Evolutionary conservation across 2,113 vertebrate species (phyloP).

Genomic region (Sphyrna mokarran): DNA sequence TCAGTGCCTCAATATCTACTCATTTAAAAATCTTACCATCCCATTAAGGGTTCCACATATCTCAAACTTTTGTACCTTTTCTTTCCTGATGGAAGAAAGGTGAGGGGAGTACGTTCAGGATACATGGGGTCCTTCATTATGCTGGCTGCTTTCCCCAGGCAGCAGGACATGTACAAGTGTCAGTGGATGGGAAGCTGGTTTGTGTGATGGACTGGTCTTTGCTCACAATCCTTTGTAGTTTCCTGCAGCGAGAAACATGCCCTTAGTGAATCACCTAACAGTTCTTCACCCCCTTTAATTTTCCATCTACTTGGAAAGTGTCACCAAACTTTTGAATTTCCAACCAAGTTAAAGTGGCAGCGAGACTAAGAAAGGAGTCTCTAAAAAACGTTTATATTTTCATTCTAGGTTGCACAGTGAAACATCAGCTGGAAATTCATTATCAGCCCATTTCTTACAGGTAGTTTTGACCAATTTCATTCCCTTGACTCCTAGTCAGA

Average conservation of each 20-base stretch:
- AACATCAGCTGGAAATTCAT: neutral
- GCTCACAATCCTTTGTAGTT: no score
- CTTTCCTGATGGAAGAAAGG: no score
- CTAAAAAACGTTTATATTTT: neutral
- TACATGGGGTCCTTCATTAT: no score
- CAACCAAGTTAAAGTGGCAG: neutral
- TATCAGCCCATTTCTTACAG: neutral
- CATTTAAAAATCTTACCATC: no score
- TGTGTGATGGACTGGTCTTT: no score
- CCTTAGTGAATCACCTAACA: neutral
- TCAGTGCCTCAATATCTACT: no score
- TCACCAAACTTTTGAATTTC: neutral
- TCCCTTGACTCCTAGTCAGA: neutral
- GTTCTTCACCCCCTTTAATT: neutral
- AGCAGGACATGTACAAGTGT: no score
- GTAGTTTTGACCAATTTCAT: neutral
- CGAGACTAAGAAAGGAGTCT: neutral
- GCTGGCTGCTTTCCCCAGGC: no score
- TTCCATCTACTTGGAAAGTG: neutral
- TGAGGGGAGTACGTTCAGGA: no score
- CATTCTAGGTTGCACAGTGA: neutral
- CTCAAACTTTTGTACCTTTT: no score
- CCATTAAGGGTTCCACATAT: no score
- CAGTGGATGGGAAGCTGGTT: no score
- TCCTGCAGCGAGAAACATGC: neutral